Evolutionary conservation across 1,140 invertebrate genomes (phyloP).

Genomic region (Sitobion miscanthi): DNA sequence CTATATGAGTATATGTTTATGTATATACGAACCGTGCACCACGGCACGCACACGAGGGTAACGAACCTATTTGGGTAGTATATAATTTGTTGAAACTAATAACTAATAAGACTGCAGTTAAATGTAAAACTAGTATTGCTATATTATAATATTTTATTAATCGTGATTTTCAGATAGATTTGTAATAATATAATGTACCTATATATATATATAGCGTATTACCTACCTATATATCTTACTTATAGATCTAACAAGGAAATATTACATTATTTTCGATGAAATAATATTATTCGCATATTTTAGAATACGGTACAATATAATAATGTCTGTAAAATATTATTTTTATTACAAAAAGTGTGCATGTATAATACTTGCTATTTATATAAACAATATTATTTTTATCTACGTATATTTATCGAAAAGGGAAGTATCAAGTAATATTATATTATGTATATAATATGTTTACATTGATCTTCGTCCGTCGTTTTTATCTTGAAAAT

Average conservation of each 20-base stretch:
- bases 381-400: neutral
- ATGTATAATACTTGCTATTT: neutral
- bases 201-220: neutral
- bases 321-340: neutral
- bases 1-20: neutral
- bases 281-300: neutral
- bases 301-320: neutral
- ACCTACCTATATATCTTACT: neutral
- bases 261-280: neutral
- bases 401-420: constrained; percentile 17
- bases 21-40: neutral
- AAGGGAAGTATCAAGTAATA: neutral
- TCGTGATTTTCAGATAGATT: neutral
- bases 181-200: neutral
- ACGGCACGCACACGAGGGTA: neutral
- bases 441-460: neutral
- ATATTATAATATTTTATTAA: constrained; percentile 7
- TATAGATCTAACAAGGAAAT: neutral
- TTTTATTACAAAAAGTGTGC: neutral
- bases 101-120: neutral
- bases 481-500: neutral
- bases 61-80: constrained; percentile 9
- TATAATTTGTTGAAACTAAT: constrained; percentile 11
- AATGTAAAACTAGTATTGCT: neutral
- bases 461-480: neutral